Evolutionary conservation across 2,888 invertebrate genomes (phyloP).

Genomic region (Aelia acuminata): DNA sequence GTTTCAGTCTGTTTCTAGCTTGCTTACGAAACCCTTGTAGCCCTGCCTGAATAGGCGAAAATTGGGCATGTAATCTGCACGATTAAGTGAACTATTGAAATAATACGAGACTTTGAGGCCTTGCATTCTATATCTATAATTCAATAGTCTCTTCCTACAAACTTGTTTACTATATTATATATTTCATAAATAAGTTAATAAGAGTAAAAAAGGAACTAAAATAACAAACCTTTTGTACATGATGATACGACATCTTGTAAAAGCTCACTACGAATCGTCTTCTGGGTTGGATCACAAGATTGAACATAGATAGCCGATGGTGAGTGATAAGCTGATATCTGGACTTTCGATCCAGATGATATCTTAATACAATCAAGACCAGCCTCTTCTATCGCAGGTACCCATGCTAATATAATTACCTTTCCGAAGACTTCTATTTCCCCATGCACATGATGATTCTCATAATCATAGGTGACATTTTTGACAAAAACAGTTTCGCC

Average conservation of each 20-base stretch:
- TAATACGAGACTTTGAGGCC: too few relatives aligned
- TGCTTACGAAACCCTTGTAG: too few relatives aligned
- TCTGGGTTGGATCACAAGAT: slow-evolving; percentile 46
- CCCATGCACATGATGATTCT: slow-evolving; percentile 12
- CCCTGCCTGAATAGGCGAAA: too few relatives aligned
- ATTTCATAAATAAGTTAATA: too few relatives aligned
- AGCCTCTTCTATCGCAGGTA: slow-evolving; percentile 61
- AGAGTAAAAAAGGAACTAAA: background rate
- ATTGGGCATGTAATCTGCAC: too few relatives aligned
- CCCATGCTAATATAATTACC: slow-evolving; percentile 57
- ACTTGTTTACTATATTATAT: too few relatives aligned
- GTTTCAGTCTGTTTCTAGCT: too few relatives aligned
- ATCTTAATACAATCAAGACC: slow-evolving; percentile 57
- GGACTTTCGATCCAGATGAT: slow-evolving; percentile 53
- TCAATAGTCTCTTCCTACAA: too few relatives aligned
- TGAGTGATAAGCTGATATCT: slow-evolving; percentile 60
- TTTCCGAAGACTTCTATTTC: slow-evolving; percentile 47
- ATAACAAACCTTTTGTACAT: background rate
- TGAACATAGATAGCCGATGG: slow-evolving; percentile 60
- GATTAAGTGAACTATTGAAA: too few relatives aligned
- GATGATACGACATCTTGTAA: slow-evolving; percentile 58
- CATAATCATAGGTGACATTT: background rate
- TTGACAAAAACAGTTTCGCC: background rate
- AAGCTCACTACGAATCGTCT: slow-evolving; percentile 8
- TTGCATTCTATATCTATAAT: too few relatives aligned